Percentiles rank a stretch among this genome's conserved stretches.
phyloP scores from a whole-genome alignment of 2,797 vertebrate species.

The Tolypeutes matacus region DNA sequence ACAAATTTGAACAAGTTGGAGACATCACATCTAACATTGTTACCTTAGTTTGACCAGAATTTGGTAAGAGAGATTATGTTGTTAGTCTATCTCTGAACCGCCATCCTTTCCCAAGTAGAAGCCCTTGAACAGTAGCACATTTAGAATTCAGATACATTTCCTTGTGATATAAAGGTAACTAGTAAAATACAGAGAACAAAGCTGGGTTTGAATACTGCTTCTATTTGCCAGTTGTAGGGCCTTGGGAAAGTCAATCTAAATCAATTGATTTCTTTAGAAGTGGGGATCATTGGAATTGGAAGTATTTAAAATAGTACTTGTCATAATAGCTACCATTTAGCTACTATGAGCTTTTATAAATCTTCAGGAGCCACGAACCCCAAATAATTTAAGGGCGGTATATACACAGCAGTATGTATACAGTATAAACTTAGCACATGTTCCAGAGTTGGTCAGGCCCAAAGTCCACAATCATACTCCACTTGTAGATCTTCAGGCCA shows the following conservation, averaged over 20 bases:
- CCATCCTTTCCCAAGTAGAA: not conserved
- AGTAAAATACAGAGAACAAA: not conserved
- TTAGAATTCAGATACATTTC: not conserved
- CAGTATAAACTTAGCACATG: not conserved
- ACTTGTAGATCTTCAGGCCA: not conserved
- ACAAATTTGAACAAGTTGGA: not conserved
- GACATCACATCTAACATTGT: not conserved
- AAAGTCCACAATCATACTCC: not conserved
- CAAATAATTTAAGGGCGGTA: not conserved
- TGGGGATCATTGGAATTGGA: not conserved
- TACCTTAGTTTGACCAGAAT: not conserved
- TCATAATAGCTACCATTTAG: not conserved
- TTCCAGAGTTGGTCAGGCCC: accelerated
- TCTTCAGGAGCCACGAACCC: not conserved
- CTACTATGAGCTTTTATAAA: not conserved
- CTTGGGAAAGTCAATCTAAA: not conserved
- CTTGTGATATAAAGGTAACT: not conserved
- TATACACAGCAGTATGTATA: not conserved
- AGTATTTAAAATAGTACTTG: not conserved
- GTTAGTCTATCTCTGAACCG: not conserved
- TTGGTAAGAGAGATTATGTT: not conserved
- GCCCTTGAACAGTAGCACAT: not conserved
- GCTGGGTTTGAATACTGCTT: not conserved
- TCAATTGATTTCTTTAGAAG: not conserved
- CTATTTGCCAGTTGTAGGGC: not conserved